Conservation (phyloP, 2,113 vertebrate species). For the Conger conger region DNA sequence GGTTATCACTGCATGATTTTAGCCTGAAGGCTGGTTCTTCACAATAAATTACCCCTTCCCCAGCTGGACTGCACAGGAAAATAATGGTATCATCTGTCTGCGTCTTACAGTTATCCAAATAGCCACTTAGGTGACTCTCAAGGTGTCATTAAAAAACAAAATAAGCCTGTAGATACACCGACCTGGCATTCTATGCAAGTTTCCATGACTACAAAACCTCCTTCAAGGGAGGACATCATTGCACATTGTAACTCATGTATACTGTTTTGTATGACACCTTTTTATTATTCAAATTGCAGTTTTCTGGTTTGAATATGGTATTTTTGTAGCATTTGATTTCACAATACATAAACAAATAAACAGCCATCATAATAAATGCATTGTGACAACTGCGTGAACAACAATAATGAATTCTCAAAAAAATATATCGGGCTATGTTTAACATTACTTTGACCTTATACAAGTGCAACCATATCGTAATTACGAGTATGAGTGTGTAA, state of each 20-base stretch:
- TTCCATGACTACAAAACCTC: background rate
- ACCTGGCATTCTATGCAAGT: conserved; percentile 20
- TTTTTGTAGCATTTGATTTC: background rate
- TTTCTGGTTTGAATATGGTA: background rate
- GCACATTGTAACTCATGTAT: background rate
- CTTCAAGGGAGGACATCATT: background rate
- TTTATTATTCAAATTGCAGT: background rate
- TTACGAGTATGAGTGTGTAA: background rate
- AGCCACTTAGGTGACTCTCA: background rate
- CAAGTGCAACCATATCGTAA: background rate
- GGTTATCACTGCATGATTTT: conserved; percentile 16
- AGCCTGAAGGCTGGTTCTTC: background rate
- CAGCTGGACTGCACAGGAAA: background rate
- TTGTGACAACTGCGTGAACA: background rate
- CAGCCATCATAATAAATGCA: background rate
- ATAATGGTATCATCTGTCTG: background rate
- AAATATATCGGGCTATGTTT: background rate
- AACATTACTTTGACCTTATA: background rate
- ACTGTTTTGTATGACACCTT: background rate
- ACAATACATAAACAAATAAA: background rate
- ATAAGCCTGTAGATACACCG: background rate
- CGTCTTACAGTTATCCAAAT: background rate
- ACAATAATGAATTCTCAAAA: background rate
- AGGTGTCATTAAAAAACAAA: background rate
- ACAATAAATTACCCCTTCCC: background rate